Percentiles rank a stretch among this genome's conserved stretches.
Conservation (phyloP, 2,113 vertebrate genomes). For the Mobula birostris region DNA sequence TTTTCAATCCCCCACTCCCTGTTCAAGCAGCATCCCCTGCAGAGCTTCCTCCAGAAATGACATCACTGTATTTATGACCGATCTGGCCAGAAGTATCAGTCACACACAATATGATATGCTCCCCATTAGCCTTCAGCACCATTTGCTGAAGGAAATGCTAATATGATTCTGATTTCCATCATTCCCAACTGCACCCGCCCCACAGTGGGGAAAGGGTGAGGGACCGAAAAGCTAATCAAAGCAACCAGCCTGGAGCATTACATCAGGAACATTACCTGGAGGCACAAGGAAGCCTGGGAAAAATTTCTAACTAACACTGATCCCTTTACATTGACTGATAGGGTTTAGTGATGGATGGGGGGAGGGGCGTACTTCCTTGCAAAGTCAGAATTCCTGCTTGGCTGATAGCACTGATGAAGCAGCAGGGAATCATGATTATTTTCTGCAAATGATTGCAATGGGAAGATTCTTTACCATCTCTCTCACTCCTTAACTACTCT, state of each 20-base stretch:
- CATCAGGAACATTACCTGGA: not conserved
- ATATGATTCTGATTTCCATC: not conserved
- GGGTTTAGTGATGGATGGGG: no score
- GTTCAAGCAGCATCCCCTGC: no score
- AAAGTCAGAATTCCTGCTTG: not conserved
- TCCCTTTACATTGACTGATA: not conserved
- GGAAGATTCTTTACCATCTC: not conserved
- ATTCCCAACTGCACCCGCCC: not conserved
- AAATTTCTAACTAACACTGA: not conserved
- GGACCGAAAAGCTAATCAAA: not conserved
- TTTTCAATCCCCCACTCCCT: not conserved
- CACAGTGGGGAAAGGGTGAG: not conserved
- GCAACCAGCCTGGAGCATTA: not conserved
- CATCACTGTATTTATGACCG: not conserved
- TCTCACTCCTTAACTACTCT: not conserved
- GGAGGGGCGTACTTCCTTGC: not conserved
- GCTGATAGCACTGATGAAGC: not conserved
- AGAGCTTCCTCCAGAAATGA: not conserved
- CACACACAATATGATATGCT: not conserved
- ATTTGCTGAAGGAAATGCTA: not conserved
- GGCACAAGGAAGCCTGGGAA: not conserved
- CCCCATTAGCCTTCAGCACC: not conserved
- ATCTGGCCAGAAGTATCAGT: not conserved
- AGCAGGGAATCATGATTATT: not conserved
- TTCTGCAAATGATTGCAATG: not conserved